Evolutionary conservation across 2,888 invertebrate species (phyloP), one percentile per base, ranked within the genome.

Genomic region (Temnothorax unifasciatus): DNA sequence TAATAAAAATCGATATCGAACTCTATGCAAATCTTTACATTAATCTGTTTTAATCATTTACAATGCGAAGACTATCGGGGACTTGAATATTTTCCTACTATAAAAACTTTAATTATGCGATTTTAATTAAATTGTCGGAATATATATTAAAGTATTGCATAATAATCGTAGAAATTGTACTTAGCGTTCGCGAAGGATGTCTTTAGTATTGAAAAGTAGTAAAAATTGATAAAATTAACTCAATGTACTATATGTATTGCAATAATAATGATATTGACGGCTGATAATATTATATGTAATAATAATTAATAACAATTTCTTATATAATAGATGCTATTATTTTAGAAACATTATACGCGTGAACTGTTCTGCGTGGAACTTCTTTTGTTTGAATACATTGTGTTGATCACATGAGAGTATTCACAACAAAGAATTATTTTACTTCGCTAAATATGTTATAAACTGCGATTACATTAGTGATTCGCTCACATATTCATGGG

Each of bases 381-480:
- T 76, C 76, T 66, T 76, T 52, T 66, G 68, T 68, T 68, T 38
- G n/a, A 66, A 66, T 25, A 15, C 34, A 25, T 75, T 9, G 3
- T 21, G 21, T 38, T 18, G 13, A 15, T 76, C 13, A 11, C 13
- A 11, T 13, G 41, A 13, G 13, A 38, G 18, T n/a, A 25, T 68
- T 38, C 4, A 66, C 50, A 50, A 59, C 5, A 15, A 41, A 15
- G n/a, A 44, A 29, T 44, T 59, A 34, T 47, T 71, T 68, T 44
- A 77, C 68, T 79, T 71, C 34, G 21, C n/a, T 18, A 38, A 73
- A 73, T 73, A 47, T 11, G 13, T 71, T 59, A 59, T 38, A 38
- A 77, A 59, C 18, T 64, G 3, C 34, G 5, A 73, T 44, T 9
- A 47, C 38, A 47, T 47, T 38, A 73, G 11, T 21, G 18, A 4